Evolutionary conservation across 2,113 vertebrate genomes (phyloP).

Genomic region (Laticauda colubrina): DNA sequence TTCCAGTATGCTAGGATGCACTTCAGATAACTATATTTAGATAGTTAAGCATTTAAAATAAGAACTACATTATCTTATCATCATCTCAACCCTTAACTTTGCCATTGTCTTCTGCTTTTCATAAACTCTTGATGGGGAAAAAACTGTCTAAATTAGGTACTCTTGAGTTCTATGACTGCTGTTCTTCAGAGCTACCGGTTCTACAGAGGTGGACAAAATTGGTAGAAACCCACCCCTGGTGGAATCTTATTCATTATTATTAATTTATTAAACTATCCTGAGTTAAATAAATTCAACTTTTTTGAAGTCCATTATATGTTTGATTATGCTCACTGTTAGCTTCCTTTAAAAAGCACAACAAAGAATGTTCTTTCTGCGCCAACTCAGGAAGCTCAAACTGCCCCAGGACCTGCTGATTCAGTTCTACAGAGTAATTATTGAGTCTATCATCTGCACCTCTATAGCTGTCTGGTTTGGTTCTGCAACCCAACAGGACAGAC

Average conservation of each 20-base stretch:
- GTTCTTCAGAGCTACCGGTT: too few relatives aligned
- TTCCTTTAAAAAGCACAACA: not conserved
- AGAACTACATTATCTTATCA: not conserved
- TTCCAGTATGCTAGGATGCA: not conserved
- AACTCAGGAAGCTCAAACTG: too few relatives aligned
- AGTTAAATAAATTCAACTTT: not conserved
- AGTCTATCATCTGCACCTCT: too few relatives aligned
- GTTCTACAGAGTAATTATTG: too few relatives aligned
- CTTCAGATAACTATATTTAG: not conserved
- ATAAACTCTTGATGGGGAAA: not conserved
- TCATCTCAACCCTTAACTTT: not conserved
- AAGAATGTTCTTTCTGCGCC: too few relatives aligned
- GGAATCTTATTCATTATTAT: not conserved
- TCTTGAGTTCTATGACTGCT: not conserved
- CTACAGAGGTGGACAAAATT: too few relatives aligned
- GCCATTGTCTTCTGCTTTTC: not conserved
- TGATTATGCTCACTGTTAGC: not conserved
- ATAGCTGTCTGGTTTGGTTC: too few relatives aligned
- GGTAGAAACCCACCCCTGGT: not conserved
- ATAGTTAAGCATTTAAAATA: not conserved
- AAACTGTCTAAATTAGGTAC: not conserved
- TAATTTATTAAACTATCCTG: not conserved
- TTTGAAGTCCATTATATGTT: not conserved
- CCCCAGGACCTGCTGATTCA: too few relatives aligned
- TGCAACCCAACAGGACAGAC: too few relatives aligned